Evolutionary conservation across 37 sponge, comb jelly and placozoan species (phyloP).

Genomic region (Chondrilla cf. caribensis): DNA sequence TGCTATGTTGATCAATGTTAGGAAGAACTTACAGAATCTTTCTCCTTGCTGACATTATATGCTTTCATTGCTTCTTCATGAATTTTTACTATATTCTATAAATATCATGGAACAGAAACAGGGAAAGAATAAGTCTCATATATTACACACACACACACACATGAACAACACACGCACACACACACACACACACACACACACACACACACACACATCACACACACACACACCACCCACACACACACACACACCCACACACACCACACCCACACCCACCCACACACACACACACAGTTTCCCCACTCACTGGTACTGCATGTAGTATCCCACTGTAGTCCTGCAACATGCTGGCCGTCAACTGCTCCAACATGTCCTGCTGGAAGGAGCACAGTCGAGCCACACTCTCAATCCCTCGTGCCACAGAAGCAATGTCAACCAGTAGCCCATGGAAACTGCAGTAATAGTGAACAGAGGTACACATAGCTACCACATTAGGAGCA

Average conservation of each 20-base stretch:
- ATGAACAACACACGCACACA: not conserved
- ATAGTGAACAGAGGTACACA: not conserved
- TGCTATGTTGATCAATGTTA: too few species aligned
- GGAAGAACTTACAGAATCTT: slow-evolving; percentile 67
- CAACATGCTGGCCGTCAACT: slow-evolving; percentile 21
- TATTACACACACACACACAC: not conserved
- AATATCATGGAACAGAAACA: too few species aligned
- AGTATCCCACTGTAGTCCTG: slow-evolving; percentile 63
- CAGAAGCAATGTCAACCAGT: slow-evolving; percentile 37
- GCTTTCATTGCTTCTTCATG: slow-evolving; percentile 77
- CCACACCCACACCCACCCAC: slow-evolving; percentile 5
- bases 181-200: not conserved
- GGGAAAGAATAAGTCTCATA: not conserved
- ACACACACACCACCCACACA: not conserved
- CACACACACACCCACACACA: not conserved
- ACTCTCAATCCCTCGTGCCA: slow-evolving; percentile 37
- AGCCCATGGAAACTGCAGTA: slow-evolving; percentile 46
- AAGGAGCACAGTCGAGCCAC: slow-evolving; percentile 1
- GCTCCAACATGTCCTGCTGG: slow-evolving; percentile 61
- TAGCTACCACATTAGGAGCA: too few species aligned
- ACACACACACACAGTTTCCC: slow-evolving; percentile 28
- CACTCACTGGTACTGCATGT: slow-evolving; percentile 66
- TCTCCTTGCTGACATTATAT: slow-evolving; percentile 67
- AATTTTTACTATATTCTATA: slow-evolving; percentile 46
- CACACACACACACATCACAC: not conserved